Percentiles rank a stretch among this genome's conserved stretches.
Conservation (phyloP, 2,888 invertebrate species). For the Pseudanteris insignis region DNA sequence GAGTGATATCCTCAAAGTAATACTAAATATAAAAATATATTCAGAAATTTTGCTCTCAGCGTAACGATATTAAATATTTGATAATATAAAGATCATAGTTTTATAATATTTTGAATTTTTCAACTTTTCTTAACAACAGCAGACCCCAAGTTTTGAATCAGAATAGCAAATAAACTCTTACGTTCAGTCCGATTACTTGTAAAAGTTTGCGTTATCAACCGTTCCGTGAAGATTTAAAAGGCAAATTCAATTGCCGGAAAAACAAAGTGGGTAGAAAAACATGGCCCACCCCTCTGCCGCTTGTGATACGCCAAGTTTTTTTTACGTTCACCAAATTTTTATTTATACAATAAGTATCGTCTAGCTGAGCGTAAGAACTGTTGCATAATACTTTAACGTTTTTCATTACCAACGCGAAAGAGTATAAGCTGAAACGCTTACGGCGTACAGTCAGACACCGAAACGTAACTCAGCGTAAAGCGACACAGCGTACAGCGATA, state of each 20-base stretch:
- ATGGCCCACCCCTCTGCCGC: too few species aligned
- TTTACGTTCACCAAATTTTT: slow-evolving; percentile 18
- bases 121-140: too few species aligned
- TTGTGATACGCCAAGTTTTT: too few species aligned
- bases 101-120: too few species aligned
- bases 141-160: not conserved
- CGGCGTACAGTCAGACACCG: slow-evolving; percentile 36
- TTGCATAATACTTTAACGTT: slow-evolving; percentile 37
- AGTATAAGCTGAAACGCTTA: slow-evolving; percentile 30
- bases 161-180: not conserved
- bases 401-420: slow-evolving; percentile 32
- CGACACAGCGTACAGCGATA: slow-evolving; percentile 22
- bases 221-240: slow-evolving; percentile 11
- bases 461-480: slow-evolving; percentile 34
- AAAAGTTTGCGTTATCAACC: slow-evolving; percentile 3
- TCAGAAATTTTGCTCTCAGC: not conserved
- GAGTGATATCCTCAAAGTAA: too few species aligned
- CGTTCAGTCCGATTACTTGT: not conserved
- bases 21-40: not conserved
- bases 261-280: too few species aligned
- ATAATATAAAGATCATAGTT: too few species aligned
- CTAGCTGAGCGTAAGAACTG: slow-evolving; percentile 19
- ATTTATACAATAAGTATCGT: slow-evolving; percentile 23
- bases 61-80: too few species aligned
- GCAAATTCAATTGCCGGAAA: slow-evolving; percentile 4